Base-by-base conservation (phyloP, 1,140 invertebrate species). In the Drosophila lacertosa region DNA sequence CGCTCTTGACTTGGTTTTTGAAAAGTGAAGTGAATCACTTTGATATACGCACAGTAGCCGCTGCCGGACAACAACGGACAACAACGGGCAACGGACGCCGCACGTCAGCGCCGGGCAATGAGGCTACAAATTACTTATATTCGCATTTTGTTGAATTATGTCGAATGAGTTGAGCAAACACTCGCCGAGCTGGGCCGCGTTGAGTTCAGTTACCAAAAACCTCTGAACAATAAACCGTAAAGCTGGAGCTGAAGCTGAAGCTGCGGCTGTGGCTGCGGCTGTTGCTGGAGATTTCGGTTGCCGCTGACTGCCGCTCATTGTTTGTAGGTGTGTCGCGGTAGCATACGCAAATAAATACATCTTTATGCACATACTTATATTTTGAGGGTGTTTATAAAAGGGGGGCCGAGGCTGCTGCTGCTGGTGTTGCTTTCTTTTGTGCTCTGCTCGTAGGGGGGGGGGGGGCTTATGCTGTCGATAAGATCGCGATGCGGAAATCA, bases 1-100 rank as follows among this genome's bases (percentile, higher is more conserved):
- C 60, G 50, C 63, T 83, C 70, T 78, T 78, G 74, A 78, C 70
- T 78, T 60, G 64, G 20, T 78, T 80, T 77, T 64, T 83, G 53
- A 83, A 83, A 83, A 83, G 79, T 83, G 79, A 83, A 83, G 79
- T 83, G 79, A 83, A 71, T 83, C 79, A 83, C 50, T 78, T 83
- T 63, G 66, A 68, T 72, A 67, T 62, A 75, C 74, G 74, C 63
- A 77, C 77, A 82, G 77, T 77, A 81, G 78, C 78, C 42, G 50
- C 32, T 57, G 64, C 32, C 44, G 35, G 33, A 55, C 48, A 20
- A 39, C 37, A 6, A 45, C 37, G 37, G 18, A 64, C 48, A 26
- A 16, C 6, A 2, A 5, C 26, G 26, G 26, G 9, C 26, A 7
- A 26, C 24, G 15, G 22, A 42, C 68, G 62, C 35, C 26, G 2